These are phyloP conservation scores for Macaria notata DNA, from an alignment of 2,888 invertebrate genomes.

Conservation along the genomic window DNA sequence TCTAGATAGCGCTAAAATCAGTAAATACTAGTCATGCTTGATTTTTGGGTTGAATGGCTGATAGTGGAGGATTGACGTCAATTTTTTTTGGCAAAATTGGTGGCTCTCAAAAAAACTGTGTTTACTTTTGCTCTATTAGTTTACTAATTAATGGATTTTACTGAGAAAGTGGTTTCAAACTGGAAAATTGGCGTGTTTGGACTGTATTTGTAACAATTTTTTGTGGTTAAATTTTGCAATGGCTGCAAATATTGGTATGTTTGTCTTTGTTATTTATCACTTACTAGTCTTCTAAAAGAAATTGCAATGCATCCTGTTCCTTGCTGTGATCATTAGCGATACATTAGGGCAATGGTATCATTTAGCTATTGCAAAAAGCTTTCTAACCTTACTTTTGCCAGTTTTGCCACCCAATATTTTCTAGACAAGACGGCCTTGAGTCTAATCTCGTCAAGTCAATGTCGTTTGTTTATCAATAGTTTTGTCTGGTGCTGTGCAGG, in stretches of 20 bases:
- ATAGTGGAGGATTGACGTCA: constrained; percentile 53
- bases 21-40: constrained; percentile 41
- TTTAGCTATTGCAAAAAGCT: constrained; percentile 6
- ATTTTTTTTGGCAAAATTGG: constrained; percentile 51
- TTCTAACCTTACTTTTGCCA: constrained; percentile 75
- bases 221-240: constrained; percentile 55
- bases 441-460: constrained; percentile 79
- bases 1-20: constrained; percentile 53
- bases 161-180: constrained; percentile 26
- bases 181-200: constrained; percentile 34
- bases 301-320: too few relatives aligned
- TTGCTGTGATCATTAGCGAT: too few relatives aligned
- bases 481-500: constrained; percentile 30
- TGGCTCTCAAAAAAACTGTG: constrained; percentile 23
- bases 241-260: constrained; percentile 44
- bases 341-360: too few relatives aligned
- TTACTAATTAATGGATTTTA: constrained; percentile 20
- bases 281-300: background rate
- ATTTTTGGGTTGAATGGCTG: constrained; percentile 67
- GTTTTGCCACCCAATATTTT: constrained; percentile 48
- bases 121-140: constrained; percentile 30
- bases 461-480: constrained; percentile 71
- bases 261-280: constrained; percentile 24
- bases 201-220: constrained; percentile 41
- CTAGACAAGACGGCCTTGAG: constrained; percentile 76